Evolutionary conservation across 2,113 vertebrate genomes (phyloP).

Genomic region (Rhea pennata): DNA sequence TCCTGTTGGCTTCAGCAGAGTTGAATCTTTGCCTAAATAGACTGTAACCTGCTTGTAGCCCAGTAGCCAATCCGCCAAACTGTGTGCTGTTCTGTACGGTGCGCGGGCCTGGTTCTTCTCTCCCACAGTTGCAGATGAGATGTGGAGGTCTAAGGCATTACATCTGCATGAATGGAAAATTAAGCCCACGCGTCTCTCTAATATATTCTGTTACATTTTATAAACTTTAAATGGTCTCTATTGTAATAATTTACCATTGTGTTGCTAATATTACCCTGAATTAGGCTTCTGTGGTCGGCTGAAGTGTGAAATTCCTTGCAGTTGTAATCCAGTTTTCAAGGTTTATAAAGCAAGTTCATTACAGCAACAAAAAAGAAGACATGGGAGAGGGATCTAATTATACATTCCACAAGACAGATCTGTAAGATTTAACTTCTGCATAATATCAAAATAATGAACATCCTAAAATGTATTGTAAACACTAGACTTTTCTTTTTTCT

Average conservation of each 20-base stretch:
- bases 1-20: neutral
- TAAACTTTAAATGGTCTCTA: conserved; percentile 38
- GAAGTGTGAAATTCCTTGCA: conserved; percentile 43
- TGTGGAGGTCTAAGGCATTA: neutral
- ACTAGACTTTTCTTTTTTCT: neutral
- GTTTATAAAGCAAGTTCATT: conserved; percentile 17
- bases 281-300: conserved; percentile 15
- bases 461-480: neutral
- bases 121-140: neutral
- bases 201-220: conserved; percentile 57
- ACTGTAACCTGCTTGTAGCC: neutral
- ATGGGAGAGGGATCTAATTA: neutral
- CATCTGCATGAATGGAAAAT: conserved; percentile 26
- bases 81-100: neutral
- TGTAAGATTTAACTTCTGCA: neutral
- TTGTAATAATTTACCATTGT: conserved; percentile 7
- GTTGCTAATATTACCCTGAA: conserved; percentile 47
- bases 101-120: neutral
- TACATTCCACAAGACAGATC: neutral
- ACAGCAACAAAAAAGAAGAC: neutral
- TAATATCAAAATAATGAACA: neutral
- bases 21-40: neutral
- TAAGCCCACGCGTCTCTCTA: conserved; percentile 32
- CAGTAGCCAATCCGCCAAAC: neutral
- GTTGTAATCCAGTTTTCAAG: neutral